Evolutionary conservation across 2,797 vertebrate genomes (phyloP).

Genomic region (Acestrorhynchus altus): DNA sequence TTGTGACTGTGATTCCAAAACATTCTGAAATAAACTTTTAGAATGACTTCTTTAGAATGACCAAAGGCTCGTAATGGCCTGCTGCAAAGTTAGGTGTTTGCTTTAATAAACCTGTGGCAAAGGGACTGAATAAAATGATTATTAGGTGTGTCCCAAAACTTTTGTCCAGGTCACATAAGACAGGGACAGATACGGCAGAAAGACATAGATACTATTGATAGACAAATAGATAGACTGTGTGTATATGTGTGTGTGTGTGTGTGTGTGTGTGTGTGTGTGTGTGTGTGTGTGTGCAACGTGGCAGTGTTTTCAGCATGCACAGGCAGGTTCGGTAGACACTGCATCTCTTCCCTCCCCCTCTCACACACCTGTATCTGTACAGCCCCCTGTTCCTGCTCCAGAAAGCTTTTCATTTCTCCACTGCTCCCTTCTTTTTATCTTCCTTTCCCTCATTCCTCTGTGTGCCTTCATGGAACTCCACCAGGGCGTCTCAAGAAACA

Average conservation of each 20-base stretch:
- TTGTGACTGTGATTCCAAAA: no score
- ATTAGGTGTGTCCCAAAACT: no score
- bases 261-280: background rate
- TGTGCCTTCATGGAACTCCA: background rate
- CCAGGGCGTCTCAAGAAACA: background rate
- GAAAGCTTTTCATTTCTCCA: background rate
- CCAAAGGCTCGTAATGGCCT: no score
- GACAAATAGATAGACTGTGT: background rate
- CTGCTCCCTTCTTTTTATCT: background rate
- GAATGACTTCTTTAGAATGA: no score
- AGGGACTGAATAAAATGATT: no score
- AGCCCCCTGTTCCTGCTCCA: conserved; percentile 2
- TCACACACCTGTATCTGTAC: conserved; percentile 32
- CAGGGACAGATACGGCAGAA: background rate
- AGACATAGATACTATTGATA: background rate
- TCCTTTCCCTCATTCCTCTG: background rate
- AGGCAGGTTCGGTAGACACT: conserved; percentile 25
- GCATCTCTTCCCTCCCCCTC: background rate
- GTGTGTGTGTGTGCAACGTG: conserved; percentile 14
- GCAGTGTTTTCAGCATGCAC: conserved; percentile 40
- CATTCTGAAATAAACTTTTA: no score
- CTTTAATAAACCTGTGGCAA: no score
- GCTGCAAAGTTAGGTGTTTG: no score
- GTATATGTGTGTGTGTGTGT: background rate
- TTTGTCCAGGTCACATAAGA: no score